A percentile compares a stretch with the other conserved stretches of the same genome.
phyloP scores from a whole-genome alignment of 1,140 invertebrate genomes.

The Dermatophagoides farinae region DNA sequence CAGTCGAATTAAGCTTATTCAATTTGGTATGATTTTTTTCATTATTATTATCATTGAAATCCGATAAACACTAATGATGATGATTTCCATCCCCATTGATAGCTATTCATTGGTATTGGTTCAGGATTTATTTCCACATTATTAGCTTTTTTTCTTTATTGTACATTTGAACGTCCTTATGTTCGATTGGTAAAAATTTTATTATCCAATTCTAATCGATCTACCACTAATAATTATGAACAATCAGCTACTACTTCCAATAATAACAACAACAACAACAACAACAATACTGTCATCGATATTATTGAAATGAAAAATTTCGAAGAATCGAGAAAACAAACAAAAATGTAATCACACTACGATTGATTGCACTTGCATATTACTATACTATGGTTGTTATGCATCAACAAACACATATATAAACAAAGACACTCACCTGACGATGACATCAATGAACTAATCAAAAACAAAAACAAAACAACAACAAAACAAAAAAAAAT shows the following conservation, averaged over 20 bases:
- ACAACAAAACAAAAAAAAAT: too few species aligned
- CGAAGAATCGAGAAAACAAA: too few species aligned
- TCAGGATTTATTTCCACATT: background rate
- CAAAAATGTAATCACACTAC: too few species aligned
- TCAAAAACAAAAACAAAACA: too few species aligned
- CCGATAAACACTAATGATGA: background rate
- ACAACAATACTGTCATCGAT: background rate
- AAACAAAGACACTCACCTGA: too few species aligned
- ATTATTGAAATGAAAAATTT: background rate
- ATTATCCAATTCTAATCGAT: background rate
- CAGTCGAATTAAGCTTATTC: background rate
- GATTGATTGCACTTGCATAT: too few species aligned
- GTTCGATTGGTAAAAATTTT: background rate
- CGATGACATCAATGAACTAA: too few species aligned
- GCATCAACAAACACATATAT: too few species aligned
- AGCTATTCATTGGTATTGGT: background rate
- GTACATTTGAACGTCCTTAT: slow-evolving; percentile 7
- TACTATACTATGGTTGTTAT: too few species aligned
- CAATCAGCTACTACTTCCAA: background rate
- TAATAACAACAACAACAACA: background rate
- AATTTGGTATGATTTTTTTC: background rate
- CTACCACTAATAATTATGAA: background rate
- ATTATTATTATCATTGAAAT: background rate
- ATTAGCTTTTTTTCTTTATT: background rate
- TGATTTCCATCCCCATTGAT: background rate